Percentiles rank a stretch among this genome's conserved stretches.
phyloP scores from a whole-genome alignment of 2,888 invertebrate species.

The Cryptus armator region DNA sequence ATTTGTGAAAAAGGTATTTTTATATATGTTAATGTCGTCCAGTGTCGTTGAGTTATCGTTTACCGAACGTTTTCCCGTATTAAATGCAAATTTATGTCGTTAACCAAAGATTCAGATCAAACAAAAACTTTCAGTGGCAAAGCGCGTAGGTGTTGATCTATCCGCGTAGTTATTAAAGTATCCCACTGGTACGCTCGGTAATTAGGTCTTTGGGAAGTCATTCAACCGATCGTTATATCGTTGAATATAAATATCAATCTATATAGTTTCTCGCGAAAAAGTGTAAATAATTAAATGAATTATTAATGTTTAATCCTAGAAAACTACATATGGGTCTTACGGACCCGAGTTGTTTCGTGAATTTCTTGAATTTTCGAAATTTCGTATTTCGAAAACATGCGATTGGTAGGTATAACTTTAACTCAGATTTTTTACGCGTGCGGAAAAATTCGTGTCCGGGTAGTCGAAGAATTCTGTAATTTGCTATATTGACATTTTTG shows the following conservation, averaged over 20 bases:
- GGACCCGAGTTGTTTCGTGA: too few relatives aligned
- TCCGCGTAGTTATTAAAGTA: neutral
- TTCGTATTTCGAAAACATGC: too few relatives aligned
- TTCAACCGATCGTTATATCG: neutral
- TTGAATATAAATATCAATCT: neutral
- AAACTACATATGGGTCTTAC: too few relatives aligned
- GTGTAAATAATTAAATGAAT: neutral
- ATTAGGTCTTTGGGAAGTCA: neutral
- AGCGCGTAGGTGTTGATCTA: neutral
- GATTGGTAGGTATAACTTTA: too few relatives aligned
- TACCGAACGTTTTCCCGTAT: neutral
- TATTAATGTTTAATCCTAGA: too few relatives aligned
- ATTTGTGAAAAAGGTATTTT: neutral
- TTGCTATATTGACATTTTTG: too few relatives aligned
- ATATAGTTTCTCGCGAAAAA: neutral
- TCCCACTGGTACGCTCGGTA: neutral
- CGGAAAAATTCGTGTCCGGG: too few relatives aligned
- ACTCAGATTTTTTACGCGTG: too few relatives aligned
- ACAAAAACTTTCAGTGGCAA: neutral
- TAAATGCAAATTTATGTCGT: constrained; percentile 14
- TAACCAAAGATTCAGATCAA: neutral
- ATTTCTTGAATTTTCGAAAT: too few relatives aligned
- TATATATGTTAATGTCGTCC: too few relatives aligned
- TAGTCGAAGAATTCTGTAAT: too few relatives aligned
- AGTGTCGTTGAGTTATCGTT: neutral